Conservation (phyloP, 1,140 invertebrate genomes). For the Rhagoletis pomonella region DNA sequence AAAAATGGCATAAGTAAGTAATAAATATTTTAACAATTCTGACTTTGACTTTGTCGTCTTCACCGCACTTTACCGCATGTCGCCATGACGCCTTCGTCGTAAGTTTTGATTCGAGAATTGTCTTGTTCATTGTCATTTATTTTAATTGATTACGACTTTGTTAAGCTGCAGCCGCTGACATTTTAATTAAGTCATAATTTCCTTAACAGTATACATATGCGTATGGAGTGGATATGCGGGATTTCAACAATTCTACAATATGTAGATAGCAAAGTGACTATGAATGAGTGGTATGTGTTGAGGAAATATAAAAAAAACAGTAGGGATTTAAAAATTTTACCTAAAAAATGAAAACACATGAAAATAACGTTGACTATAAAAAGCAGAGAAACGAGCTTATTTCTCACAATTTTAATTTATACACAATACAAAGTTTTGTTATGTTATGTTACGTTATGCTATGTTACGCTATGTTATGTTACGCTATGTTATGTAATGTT, state of each 20-base stretch:
- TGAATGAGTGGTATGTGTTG: too few relatives aligned
- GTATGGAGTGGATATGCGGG: not conserved
- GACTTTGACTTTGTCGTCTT: not conserved
- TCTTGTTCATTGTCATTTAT: conserved; percentile 29
- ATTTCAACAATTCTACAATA: not conserved
- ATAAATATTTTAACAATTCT: conserved; percentile 1
- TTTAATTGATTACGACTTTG: conserved; percentile 45
- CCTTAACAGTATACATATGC: not conserved
- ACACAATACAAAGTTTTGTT: too few relatives aligned
- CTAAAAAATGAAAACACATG: too few relatives aligned
- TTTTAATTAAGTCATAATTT: conserved; percentile 46
- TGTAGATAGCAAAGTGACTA: too few relatives aligned
- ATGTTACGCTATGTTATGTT: too few relatives aligned
- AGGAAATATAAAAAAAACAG: too few relatives aligned
- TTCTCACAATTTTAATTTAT: too few relatives aligned
- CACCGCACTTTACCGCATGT: not conserved
- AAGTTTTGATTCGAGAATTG: conserved; percentile 12
- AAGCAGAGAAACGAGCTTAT: too few relatives aligned
- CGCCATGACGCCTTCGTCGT: not conserved
- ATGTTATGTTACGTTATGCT: too few relatives aligned
- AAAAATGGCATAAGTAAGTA: conserved; percentile 4
- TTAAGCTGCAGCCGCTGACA: conserved; percentile 33
- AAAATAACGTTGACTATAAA: too few relatives aligned
- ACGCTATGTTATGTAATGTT: too few relatives aligned
- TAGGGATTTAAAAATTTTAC: too few relatives aligned